Evolutionary conservation across 1,140 invertebrate genomes (phyloP).

Genomic region (Scaptomyza graminum): DNA sequence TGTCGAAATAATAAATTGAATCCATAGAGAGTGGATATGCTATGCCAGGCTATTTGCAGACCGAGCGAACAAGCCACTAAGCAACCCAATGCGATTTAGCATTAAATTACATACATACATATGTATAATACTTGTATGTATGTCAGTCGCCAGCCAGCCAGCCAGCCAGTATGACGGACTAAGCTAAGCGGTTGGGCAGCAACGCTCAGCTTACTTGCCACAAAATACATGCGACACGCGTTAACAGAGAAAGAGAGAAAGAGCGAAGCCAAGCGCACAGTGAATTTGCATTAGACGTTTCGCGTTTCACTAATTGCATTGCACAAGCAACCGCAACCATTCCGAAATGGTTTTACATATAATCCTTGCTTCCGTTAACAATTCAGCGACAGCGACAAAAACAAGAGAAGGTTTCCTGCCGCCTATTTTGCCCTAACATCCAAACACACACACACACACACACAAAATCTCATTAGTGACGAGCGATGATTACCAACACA

Average conservation of each 20-base stretch:
- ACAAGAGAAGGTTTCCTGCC: conserved; percentile 42
- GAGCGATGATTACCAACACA: conserved; percentile 49
- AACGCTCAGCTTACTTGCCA: not conserved
- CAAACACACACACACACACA: conserved; percentile 16
- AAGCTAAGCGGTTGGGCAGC: no score
- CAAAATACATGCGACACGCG: conserved; percentile 20
- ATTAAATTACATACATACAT: no score
- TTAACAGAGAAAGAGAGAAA: conserved; percentile 21
- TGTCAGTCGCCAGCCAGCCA: not conserved
- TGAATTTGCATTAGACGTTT: conserved; percentile 45
- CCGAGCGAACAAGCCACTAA: no score
- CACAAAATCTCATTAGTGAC: conserved; percentile 61
- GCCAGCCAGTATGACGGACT: no score
- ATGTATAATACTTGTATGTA: no score
- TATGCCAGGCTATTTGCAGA: no score
- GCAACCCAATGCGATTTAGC: not conserved
- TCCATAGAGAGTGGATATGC: no score
- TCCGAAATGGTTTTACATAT: conserved; percentile 73
- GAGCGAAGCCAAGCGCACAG: not conserved
- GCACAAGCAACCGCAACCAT: conserved; percentile 44
- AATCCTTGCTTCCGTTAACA: conserved; percentile 75
- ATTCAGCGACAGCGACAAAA: conserved; percentile 30
- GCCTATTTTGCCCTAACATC: conserved; percentile 12
- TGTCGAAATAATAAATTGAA: not conserved
- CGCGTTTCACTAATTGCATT: conserved; percentile 66